These are phyloP conservation scores for Pogonocichla stellata DNA, from an alignment of 2,113 vertebrate species.

Conservation along the genomic window DNA sequence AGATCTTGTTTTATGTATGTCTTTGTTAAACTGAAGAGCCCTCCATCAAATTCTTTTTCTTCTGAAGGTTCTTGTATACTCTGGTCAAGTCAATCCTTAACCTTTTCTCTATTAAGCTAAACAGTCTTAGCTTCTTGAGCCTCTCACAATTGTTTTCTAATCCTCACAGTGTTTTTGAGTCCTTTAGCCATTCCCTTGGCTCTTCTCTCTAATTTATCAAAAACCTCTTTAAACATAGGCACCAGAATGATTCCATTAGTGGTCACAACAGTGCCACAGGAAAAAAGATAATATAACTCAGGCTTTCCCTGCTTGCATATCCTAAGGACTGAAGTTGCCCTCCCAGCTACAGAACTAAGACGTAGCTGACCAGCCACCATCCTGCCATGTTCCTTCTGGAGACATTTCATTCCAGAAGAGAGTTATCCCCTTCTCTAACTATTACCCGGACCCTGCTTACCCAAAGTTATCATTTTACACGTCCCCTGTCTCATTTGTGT, in stretches of 20 bases:
- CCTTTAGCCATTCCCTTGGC: conserved; percentile 47
- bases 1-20: background rate
- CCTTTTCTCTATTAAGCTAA: conserved; percentile 64
- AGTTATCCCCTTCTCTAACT: background rate
- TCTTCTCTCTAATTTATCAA: conserved; percentile 58
- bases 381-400: background rate
- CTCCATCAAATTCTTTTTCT: conserved; percentile 56
- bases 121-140: conserved; percentile 66
- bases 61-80: conserved; percentile 51
- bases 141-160: conserved; percentile 66
- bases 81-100: conserved; percentile 59
- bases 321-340: background rate
- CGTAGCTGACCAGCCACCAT: background rate
- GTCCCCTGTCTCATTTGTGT: background rate
- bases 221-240: conserved; percentile 59
- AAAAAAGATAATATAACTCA: background rate
- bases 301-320: background rate
- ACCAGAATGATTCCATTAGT: conserved; percentile 45
- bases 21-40: conserved; percentile 63
- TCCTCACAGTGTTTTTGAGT: conserved; percentile 52
- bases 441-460: background rate
- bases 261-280: conserved; percentile 16
- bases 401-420: background rate
- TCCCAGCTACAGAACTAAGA: background rate
- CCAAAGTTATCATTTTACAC: background rate